Evolutionary conservation across 1,140 invertebrate species (phyloP), one percentile per base, ranked within the genome.

Genomic region (Colletes gigas): DNA sequence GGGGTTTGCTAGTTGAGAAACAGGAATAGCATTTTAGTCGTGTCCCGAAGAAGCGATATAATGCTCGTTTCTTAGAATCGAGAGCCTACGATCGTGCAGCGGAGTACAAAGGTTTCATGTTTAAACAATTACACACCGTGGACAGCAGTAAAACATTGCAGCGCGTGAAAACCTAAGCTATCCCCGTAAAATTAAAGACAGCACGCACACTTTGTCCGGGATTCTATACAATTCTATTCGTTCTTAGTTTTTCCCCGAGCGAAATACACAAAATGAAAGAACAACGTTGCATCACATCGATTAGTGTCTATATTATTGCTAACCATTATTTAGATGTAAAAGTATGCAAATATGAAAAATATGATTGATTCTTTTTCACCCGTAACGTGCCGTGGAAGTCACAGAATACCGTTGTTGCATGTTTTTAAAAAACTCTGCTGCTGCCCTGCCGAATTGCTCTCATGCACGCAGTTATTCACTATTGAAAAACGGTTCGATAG

Each of bases 251-350:
- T 54, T n/a, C 39, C 8, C 1, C 1, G 15, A 57, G 39, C n/a
- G 10, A n/a, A 41, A 30, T 17, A 70, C 6, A 2, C 17, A 70
- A 39, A 70, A 70, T 3, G 44, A 59, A 19, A 59, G 55, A 59
- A 57, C 39, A 30, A 72, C n/a, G 39, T 72, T 59, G 7, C 10
- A 57, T 1, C 7, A 57, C 39, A 15, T 55, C 14, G 0, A 21
- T 19, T 5, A 52, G 39, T 68, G 50, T 55, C 39, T 8, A 65
- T 9, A 59, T 68, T 76, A 76, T 76, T 76, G 63, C 73, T 75
- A 66, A 21, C 21, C n/a, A 19, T 47, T 30, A 15, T 21, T 57
- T 15, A 68, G 4, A 1, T 9, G 39, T 6, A 17, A 76, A 74
- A 39, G 12, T 55, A 19, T 39, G 60, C n/a, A 30, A 50, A 39